A percentile compares a stretch with the other conserved stretches of the same genome.
These are phyloP conservation scores for Vesta saturnalis DNA, from an alignment of 2,888 invertebrate species.

Conservation along the genomic window DNA sequence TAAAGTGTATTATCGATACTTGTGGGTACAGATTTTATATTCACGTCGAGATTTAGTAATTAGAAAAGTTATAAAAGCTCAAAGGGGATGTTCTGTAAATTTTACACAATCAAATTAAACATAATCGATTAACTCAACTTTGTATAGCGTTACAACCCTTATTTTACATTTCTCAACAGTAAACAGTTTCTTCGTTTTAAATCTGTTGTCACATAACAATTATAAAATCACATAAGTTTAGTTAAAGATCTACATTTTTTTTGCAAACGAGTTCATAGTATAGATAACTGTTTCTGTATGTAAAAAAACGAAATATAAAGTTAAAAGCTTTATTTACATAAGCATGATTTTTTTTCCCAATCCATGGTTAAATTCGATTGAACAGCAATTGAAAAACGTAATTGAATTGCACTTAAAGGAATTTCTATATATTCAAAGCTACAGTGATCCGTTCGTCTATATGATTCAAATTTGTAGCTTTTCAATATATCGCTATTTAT, in stretches of 20 bases:
- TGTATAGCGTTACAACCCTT: neutral
- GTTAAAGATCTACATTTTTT: too few relatives aligned
- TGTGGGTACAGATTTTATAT: neutral
- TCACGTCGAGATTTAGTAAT: neutral
- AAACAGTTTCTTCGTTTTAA: neutral
- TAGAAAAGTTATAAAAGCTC: neutral
- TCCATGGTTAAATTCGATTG: neutral
- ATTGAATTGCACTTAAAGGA: constrained; percentile 2
- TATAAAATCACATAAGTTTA: constrained; percentile 1
- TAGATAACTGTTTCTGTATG: too few relatives aligned
- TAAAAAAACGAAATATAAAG: neutral
- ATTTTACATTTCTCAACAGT: neutral
- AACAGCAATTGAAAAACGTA: constrained; percentile 1
- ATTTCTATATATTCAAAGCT: neutral
- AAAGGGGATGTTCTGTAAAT: too few relatives aligned
- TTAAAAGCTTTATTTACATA: constrained; percentile 1
- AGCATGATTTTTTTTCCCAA: neutral
- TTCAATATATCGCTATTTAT: neutral
- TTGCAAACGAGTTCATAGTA: too few relatives aligned
- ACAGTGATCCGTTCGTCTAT: neutral
- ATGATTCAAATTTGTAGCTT: constrained; percentile 1
- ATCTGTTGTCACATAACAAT: neutral
- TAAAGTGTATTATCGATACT: too few relatives aligned
- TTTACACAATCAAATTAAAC: neutral
- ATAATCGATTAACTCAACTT: constrained; percentile 1